Evolutionary conservation across 2,888 invertebrate species (phyloP).

Genomic region (Mechanitis mazaeus): DNA sequence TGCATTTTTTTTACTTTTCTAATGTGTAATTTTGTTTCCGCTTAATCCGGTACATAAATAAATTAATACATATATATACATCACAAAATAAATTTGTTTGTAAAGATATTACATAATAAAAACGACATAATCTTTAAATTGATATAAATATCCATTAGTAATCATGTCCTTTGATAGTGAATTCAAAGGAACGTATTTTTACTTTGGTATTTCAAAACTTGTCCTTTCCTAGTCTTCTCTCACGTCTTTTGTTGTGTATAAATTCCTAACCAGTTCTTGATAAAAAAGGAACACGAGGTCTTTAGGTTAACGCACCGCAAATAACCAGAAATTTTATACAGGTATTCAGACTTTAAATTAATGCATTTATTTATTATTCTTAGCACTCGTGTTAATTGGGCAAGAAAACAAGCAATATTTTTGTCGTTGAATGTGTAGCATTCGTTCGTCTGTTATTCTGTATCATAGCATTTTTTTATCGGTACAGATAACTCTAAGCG

Average conservation of each 20-base stretch:
- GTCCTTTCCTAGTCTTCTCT: slow-evolving; percentile 40
- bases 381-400: background rate
- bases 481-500: slow-evolving; percentile 21
- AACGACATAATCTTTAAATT: no score
- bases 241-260: slow-evolving; percentile 34
- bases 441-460: slow-evolving; percentile 6
- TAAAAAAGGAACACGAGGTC: slow-evolving; percentile 16
- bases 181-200: background rate
- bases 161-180: background rate
- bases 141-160: background rate
- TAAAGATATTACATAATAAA: no score
- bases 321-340: slow-evolving; percentile 11
- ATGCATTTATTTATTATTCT: background rate
- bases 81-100: no score
- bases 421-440: slow-evolving; percentile 9
- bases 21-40: no score
- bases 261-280: slow-evolving; percentile 23
- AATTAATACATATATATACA: no score
- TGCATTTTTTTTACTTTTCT: no score
- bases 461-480: slow-evolving; percentile 13
- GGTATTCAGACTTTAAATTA: slow-evolving; percentile 4
- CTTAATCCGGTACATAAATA: no score
- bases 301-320: slow-evolving; percentile 22
- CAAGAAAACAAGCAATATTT: background rate
- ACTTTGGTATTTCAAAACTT: slow-evolving; percentile 24